Evolutionary conservation across 2,797 vertebrate genomes (phyloP), one percentile per base, ranked within the genome.

Genomic region (Mormyrus proboscirostris): DNA sequence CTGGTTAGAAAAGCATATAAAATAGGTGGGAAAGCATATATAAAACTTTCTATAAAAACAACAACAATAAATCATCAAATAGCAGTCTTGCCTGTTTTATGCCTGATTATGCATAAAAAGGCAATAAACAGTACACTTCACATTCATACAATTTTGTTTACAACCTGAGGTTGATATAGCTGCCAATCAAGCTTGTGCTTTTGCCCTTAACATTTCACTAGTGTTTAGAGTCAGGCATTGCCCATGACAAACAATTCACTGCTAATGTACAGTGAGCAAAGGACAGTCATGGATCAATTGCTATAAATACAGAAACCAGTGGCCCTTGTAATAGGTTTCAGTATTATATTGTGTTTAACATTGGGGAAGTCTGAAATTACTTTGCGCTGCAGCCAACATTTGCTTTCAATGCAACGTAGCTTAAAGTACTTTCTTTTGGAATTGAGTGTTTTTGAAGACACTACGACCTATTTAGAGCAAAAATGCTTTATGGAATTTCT

Each of bases 261-360:
- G 86, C 91, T 91, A 92, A 92, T 91, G 41, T 84, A 90, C 88
- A 91, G 92, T 87, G 89, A 89, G 47, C 44, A 84, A 84, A 84
- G 82, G 82, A 84, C 29, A 88, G 91, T 88, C 50, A 88, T 49
- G 92, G 92, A 92, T 92, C 92, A 91, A 89, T 91, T 91, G 91
- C 88, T 91, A 19, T 88, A 90, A 91, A 90, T 90, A 87, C 88
- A 51, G 85, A 84, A 84, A 85, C 65, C 49, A 50, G 47, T 79
- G 88, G 53, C 73, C 50, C 10, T 90, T 51, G 90, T 93, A 92
- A 93, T 93, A 87, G 89, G 88, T 88, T 91, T 89, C 85, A 53
- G 83, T 88, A 86, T 89, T 89, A 73, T 73, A 69, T 89, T 87
- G 82, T 90, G 90, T 92, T 92, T 87, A 93, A 90, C 76, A 86